Evolutionary conservation across 2,113 vertebrate genomes (phyloP).

Genomic region (Uropsilus gracilis): DNA sequence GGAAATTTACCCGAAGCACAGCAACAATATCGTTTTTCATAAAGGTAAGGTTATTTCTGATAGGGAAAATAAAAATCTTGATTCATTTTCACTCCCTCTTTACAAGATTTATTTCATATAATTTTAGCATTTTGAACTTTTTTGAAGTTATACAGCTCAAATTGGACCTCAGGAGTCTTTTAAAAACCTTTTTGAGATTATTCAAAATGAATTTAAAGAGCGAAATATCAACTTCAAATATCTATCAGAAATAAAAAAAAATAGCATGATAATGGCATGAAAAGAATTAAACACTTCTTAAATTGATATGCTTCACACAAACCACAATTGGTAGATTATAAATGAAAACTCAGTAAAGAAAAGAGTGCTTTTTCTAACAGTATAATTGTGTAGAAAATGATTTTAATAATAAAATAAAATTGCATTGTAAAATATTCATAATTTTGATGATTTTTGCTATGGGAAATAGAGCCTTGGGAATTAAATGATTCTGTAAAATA

Average conservation of each 20-base stretch:
- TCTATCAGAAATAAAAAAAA: constrained; percentile 74
- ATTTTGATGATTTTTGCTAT: constrained; percentile 31
- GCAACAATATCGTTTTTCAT: constrained; percentile 66
- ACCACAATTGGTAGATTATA: constrained; percentile 53
- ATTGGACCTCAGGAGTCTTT: constrained; percentile 66
- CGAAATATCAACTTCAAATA: constrained; percentile 73
- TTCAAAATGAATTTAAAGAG: constrained; percentile 78
- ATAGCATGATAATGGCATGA: constrained; percentile 65
- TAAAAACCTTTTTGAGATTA: constrained; percentile 65
- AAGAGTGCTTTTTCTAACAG: constrained; percentile 54
- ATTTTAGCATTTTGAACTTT: constrained; percentile 79
- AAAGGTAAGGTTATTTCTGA: constrained; percentile 81
- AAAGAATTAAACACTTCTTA: constrained; percentile 69
- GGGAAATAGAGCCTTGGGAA: not conserved
- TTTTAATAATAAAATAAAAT: constrained; percentile 60
- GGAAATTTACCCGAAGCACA: constrained; percentile 28
- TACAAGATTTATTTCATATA: constrained; percentile 78
- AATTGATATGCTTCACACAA: constrained; percentile 67
- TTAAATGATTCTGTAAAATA: constrained; percentile 1
- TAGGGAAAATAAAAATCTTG: constrained; percentile 71
- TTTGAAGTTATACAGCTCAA: constrained; percentile 80
- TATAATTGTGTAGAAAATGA: constrained; percentile 66
- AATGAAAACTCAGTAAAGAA: constrained; percentile 62
- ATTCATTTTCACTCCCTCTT: constrained; percentile 77
- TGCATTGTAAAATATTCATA: constrained; percentile 2